These are phyloP conservation scores for Drosophila aff. DNA, from an alignment of 1,140 invertebrate genomes.

Conservation along the genomic window DNA sequence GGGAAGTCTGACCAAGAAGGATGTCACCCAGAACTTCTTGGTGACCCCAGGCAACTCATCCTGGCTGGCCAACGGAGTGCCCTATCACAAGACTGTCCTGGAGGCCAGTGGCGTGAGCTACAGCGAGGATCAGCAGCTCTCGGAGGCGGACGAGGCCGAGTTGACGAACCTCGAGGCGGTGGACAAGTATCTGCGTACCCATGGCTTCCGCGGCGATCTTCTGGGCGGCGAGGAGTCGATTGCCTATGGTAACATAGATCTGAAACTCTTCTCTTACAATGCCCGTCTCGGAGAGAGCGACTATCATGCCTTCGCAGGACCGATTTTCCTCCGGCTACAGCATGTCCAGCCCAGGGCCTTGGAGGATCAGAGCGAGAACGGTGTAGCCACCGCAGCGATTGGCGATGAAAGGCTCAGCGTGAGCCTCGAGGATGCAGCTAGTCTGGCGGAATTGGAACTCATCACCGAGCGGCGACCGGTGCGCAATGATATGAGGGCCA, in stretches of 20 bases:
- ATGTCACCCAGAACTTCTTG: slow-evolving; percentile 89
- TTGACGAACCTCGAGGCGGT: slow-evolving; percentile 74
- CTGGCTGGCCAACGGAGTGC: slow-evolving; percentile 92
- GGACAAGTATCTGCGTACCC: slow-evolving; percentile 69
- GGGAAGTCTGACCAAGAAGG: slow-evolving; percentile 87
- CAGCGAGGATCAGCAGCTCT: slow-evolving; percentile 86
- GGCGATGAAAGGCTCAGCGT: slow-evolving; percentile 71
- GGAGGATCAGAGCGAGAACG: slow-evolving; percentile 23
- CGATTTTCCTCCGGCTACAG: slow-evolving; percentile 76
- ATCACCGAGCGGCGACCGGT: slow-evolving; percentile 76
- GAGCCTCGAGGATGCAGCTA: slow-evolving; percentile 69
- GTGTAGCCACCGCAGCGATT: slow-evolving; percentile 40
- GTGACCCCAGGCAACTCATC: slow-evolving; percentile 87
- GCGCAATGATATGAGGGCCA: slow-evolving; percentile 79
- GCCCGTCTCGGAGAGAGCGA: slow-evolving; percentile 73
- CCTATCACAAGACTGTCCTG: slow-evolving; percentile 89
- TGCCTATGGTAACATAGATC: slow-evolving; percentile 84
- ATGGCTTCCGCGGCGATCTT: slow-evolving; percentile 83
- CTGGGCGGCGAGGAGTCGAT: slow-evolving; percentile 78
- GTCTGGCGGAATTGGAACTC: slow-evolving; percentile 72
- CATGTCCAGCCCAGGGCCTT: slow-evolving; percentile 56
- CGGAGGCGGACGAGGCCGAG: slow-evolving; percentile 79
- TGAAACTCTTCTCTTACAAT: slow-evolving; percentile 83
- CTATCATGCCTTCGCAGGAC: slow-evolving; percentile 82
- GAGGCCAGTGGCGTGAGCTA: slow-evolving; percentile 80